phyloP scores from a whole-genome alignment of 2,888 invertebrate species.

The Agonopterix alstromeriana region DNA sequence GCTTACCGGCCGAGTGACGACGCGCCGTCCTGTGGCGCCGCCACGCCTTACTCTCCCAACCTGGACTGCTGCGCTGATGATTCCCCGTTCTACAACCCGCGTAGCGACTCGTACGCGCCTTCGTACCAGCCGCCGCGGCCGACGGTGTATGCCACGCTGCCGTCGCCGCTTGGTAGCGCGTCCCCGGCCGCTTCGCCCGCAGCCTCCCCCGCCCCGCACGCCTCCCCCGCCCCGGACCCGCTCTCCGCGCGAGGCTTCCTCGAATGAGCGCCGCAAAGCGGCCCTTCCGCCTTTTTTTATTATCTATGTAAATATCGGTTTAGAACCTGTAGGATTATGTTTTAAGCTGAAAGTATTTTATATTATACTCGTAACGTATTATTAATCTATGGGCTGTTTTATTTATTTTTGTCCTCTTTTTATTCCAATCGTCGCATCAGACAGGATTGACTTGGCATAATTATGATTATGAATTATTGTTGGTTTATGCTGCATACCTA shows the following conservation, averaged over 20 bases:
- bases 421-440: no score
- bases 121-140: constrained; percentile 69
- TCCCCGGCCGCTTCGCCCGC: constrained; percentile 60
- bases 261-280: constrained; percentile 24
- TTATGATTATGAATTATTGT: no score
- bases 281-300: constrained; percentile 45
- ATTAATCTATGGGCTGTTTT: neutral
- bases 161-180: constrained; percentile 58
- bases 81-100: constrained; percentile 72
- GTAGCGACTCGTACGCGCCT: constrained; percentile 70
- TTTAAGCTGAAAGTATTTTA: constrained; percentile 74
- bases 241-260: constrained; percentile 44
- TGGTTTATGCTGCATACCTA: no score
- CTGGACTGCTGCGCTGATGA: constrained; percentile 62
- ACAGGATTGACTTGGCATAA: no score
- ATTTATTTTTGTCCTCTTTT: neutral
- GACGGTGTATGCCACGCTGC: constrained; percentile 68
- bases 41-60: constrained; percentile 70
- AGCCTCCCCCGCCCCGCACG: constrained; percentile 53
- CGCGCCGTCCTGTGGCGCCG: constrained; percentile 71
- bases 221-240: constrained; percentile 31
- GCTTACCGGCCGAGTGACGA: constrained; percentile 69
- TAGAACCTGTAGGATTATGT: constrained; percentile 68
- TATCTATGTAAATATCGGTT: constrained; percentile 61
- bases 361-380: constrained; percentile 65